Evolutionary conservation across 2,888 invertebrate species (phyloP).

Genomic region (Schizaphis graminum): DNA sequence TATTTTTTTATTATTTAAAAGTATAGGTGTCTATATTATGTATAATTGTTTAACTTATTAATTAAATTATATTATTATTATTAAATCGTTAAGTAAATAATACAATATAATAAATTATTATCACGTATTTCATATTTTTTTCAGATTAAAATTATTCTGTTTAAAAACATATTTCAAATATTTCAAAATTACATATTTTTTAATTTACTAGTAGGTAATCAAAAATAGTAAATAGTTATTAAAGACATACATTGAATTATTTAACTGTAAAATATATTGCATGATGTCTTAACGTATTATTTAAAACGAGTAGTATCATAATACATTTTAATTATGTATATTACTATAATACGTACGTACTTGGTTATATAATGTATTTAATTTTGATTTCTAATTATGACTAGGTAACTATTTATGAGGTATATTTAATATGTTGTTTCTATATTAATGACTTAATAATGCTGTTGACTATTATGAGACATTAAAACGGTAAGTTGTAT

Average conservation of each 20-base stretch:
- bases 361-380: background rate
- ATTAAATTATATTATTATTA: background rate
- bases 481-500: background rate
- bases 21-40: background rate
- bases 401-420: background rate
- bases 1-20: background rate
- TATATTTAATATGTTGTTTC: background rate
- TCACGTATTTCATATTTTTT: background rate
- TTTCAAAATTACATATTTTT: background rate
- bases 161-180: background rate
- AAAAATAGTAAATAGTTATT: background rate
- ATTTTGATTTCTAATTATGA: slow-evolving; percentile 17
- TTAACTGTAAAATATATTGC: background rate
- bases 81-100: background rate
- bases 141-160: background rate
- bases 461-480: slow-evolving; percentile 29
- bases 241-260: background rate
- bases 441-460: slow-evolving; percentile 44
- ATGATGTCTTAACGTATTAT: background rate
- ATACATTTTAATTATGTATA: background rate
- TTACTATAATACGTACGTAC: too few relatives aligned
- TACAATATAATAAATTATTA: background rate
- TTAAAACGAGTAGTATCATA: background rate
- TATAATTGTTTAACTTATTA: background rate
- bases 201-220: background rate